Evolutionary conservation across 1,140 invertebrate genomes (phyloP), one percentile per base, ranked within the genome.

Genomic region (Diploscapter pachys): DNA sequence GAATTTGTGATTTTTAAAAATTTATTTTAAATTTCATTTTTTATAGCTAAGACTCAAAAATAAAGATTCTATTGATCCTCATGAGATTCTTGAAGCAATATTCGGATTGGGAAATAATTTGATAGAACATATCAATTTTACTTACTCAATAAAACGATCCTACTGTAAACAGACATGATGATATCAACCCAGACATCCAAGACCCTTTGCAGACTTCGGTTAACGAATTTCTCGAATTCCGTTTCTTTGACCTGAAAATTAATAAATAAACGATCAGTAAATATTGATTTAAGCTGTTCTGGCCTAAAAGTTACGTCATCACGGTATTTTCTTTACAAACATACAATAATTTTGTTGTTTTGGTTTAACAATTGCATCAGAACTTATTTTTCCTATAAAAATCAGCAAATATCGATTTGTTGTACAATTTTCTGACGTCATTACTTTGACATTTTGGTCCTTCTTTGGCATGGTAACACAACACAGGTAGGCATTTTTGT

Each of bases 141-240:
- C 31, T 31, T 31, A 31, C 31, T 31, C 31, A 31, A 31, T n/a
- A 74, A 48, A 9, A 74, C 50, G 64, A 61, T 52, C 52, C 81
- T 75, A 11, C 83, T 75, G 52, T 71, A 80, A 57, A 55, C 71
- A 48, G 70, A 72, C 73, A 84, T 78, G 4, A 72, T 74, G 59
- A 84, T 84, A 57, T 83, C 79, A 61, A 84, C 83, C 79, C 81
- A 85, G 61, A 65, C 52, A 52, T 74, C 73, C 5, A 74, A 57
- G 51, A 74, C 50, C 66, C 64, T 66, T 55, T 51, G 65, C 5
- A 69, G 51, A 51, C 62, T 3, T 11, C n/a, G 31, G n/a, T 65
- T 69, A 31, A 69, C 51, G 5, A 11, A 31, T 13, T 68, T 56
- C 56, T 31, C 63, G 6, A 63, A 54, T 31, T 57, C 59, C n/a